Base-by-base conservation (phyloP, 92 coral and sea anemone genomes). In the Montipora capitata region DNA sequence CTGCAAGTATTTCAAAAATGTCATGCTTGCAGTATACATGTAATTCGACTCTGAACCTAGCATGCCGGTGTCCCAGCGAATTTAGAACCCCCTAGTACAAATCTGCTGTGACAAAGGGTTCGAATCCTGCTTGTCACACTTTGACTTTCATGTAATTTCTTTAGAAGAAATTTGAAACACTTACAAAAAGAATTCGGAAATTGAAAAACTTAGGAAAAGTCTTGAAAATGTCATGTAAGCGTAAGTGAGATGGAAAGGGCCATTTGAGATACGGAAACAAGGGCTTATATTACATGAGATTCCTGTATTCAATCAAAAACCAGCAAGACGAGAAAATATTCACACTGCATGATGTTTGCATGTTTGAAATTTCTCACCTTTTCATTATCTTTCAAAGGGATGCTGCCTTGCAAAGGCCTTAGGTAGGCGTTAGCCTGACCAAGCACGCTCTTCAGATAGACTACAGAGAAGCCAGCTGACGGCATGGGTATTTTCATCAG, bases 341-440 rank as follows among this genome's bases (percentile, higher is more conserved):
- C 70, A 65, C n/a, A 4, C 70, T 17, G 40, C 17, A 65, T 65
- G 70, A n/a, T 12, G 73, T 68, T 68, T 68, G 44, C 43, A 43
- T 45, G 61, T 10, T 14, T 11, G 73, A 82, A 52, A 82, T 42
- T 49, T 71, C 87, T 76, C 84, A 76, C 90, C 70, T 76, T 68
- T 42, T 87, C 42, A 41, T 69, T 40, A 68, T 69, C 78, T 40
- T 78, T 54, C 17, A 87, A 70, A n/a, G 67, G 85, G 40, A 87
- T 56, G 86, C 79, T 51, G 39, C 44, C 78, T 78, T 87, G 91
- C 62, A 87, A 39, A 76, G 90, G 86, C 56, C 85, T 66, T 67
- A 86, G 62, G 12, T 86, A 86, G 35, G 85, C 91, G 79, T 78
- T 78, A 41, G 91, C 91, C 78, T 87, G 91, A 13, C 88, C 88